phyloP scores from a whole-genome alignment of 1,140 invertebrate species.

The Neuroterus valhalla region DNA sequence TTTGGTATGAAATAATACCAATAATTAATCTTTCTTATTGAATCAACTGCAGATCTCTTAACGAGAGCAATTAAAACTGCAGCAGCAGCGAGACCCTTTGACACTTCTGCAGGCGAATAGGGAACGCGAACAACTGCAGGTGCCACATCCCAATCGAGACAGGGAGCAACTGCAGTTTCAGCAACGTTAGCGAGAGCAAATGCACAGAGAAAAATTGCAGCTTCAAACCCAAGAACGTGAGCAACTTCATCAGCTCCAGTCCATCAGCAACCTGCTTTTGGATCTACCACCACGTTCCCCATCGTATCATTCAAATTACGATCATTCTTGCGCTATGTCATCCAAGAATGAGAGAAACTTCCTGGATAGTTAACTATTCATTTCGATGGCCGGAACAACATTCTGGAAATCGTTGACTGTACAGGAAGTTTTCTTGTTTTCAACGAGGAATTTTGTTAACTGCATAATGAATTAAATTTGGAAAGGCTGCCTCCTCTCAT shows the following conservation, averaged over 20 bases:
- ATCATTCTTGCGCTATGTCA: slow-evolving; percentile 38
- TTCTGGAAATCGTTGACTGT: no score
- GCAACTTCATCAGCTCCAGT: slow-evolving; percentile 59
- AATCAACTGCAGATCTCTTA: slow-evolving; percentile 23
- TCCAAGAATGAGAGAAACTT: no score
- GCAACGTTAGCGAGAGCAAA: slow-evolving; percentile 36
- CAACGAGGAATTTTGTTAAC: no score
- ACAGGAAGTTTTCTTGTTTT: no score
- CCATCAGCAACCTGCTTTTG: slow-evolving; percentile 61
- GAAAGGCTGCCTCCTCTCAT: no score
- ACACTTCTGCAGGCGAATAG: background rate
- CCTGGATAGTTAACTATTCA: no score
- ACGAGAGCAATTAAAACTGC: slow-evolving; percentile 7
- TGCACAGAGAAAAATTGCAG: slow-evolving; percentile 45
- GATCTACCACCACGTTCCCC: slow-evolving; percentile 52
- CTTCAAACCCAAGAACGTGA: slow-evolving; percentile 50
- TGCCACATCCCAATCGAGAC: slow-evolving; percentile 35
- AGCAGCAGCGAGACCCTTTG: background rate
- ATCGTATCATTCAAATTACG: slow-evolving; percentile 10
- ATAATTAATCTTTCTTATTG: no score
- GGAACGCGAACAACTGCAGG: slow-evolving; percentile 37
- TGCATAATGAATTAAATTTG: no score
- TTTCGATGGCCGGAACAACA: no score
- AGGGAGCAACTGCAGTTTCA: slow-evolving; percentile 43
- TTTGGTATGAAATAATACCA: no score